Evolutionary conservation across 2,113 vertebrate species (phyloP).

Genomic region (Synchiropus splendidus): DNA sequence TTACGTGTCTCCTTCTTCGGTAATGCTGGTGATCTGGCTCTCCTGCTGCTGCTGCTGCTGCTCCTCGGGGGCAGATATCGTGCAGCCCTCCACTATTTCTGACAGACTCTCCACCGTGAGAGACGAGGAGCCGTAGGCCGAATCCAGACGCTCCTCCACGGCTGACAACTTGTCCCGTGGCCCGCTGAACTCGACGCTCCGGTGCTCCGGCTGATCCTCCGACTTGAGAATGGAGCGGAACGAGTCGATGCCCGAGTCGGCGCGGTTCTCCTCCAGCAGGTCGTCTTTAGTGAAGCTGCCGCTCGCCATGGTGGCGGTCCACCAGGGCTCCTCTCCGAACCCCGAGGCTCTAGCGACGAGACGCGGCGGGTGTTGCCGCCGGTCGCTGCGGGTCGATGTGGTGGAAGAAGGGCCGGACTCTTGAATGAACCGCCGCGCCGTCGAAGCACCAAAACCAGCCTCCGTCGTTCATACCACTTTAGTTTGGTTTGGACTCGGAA

Average conservation of each 20-base stretch:
- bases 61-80: constrained; percentile 22
- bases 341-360: constrained; percentile 11
- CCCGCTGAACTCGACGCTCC: constrained; percentile 23
- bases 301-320: constrained; percentile 47
- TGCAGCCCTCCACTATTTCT: constrained; percentile 46
- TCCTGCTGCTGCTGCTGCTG: constrained; percentile 43
- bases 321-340: constrained; percentile 10
- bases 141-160: constrained; percentile 66
- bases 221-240: constrained; percentile 47
- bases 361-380: constrained; percentile 21
- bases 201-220: constrained; percentile 43
- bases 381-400: constrained; percentile 16
- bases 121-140: constrained; percentile 65
- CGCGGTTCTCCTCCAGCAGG: constrained; percentile 51
- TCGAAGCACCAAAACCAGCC: too few relatives aligned
- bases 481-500: too few relatives aligned
- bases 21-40: constrained; percentile 56
- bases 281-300: constrained; percentile 50
- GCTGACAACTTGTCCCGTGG: constrained; percentile 51
- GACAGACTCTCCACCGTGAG: constrained; percentile 58
- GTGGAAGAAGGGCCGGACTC: constrained; percentile 9
- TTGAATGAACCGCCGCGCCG: constrained; percentile 37
- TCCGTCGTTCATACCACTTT: neutral
- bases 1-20: constrained; percentile 74
- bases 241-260: constrained; percentile 65